Base-by-base conservation (phyloP, 30 jellyfish, hydroid and myxozoan species). In the Sanderia malayensis region DNA sequence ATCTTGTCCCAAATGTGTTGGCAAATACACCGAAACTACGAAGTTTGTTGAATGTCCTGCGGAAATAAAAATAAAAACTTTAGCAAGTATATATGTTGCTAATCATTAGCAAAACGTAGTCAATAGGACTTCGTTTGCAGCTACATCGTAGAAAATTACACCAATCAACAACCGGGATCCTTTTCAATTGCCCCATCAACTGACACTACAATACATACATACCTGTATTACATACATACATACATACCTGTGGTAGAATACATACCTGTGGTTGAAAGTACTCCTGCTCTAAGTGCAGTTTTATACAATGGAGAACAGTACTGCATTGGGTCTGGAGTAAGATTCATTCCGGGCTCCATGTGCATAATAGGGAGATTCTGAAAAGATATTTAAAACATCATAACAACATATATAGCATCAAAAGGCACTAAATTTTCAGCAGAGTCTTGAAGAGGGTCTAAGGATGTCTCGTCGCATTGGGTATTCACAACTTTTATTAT, bases 291-390 rank as follows among this genome's bases (percentile, higher is more conserved):
- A 19, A 64, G 57, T 21, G 98, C 73, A 0, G 98, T 90, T 53
- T 90, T 90, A 28, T 90, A 90, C 77, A 90, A 57, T 28, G 98
- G 98, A 57, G 76, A 28, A 22, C 83, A 64, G 34, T 90, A 90
- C 19, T 59, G 65, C 18, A 44, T 53, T 4, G 89, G 75, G 32
- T 90, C 98, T 21, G 94, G 98, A 0, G 91, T 47, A 7, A 83
- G 74, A 67, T 83, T 90, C 89, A 90, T 82, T 27, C 83, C 86
- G 41, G 98, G 98, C 67, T 90, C 96, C 98, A 90, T 90, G 49
- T 90, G 98, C 75, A 90, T 77, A 24, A 90, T 81, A n/a, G 98
- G 98, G 11, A 90, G 75, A 26, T 79, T 85, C 98, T 90, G 66
- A 1, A 61, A 58, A 24, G 64, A 71, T n/a, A 61, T 6, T 6